phyloP scores from a whole-genome alignment of 2,888 invertebrate species.

The Cephus rjabovi region DNA sequence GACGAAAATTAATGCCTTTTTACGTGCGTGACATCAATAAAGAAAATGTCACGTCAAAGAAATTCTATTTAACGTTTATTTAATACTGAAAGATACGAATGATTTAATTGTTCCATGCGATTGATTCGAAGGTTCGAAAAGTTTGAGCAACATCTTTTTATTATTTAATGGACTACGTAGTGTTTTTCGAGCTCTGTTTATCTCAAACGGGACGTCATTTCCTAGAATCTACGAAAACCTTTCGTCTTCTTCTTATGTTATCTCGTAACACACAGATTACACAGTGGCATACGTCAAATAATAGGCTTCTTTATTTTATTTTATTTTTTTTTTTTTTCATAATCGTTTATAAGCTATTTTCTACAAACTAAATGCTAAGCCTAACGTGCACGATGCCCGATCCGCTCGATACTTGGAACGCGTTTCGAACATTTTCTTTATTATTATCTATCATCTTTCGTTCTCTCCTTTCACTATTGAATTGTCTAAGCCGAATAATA shows the following conservation, averaged over 20 bases:
- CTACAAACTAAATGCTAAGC: conserved; percentile 53
- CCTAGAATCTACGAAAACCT: conserved; percentile 20
- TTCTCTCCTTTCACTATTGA: conserved; percentile 1
- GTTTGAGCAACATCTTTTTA: not conserved
- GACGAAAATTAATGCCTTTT: not conserved
- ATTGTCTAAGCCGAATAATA: conserved; percentile 16
- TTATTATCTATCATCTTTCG: conserved; percentile 9
- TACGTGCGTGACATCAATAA: not conserved
- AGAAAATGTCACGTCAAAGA: not conserved
- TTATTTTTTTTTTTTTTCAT: conserved; percentile 16
- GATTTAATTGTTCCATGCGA: not conserved
- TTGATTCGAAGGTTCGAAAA: not conserved
- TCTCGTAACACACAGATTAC: conserved; percentile 54
- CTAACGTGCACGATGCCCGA: conserved; percentile 41
- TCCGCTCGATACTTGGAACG: conserved; percentile 29
- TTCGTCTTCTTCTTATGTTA: conserved; percentile 32
- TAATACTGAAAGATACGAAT: not conserved
- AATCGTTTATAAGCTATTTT: conserved; percentile 40
- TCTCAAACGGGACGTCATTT: conserved; percentile 21
- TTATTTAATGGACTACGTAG: not conserved
- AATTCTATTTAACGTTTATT: not conserved
- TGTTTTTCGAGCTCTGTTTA: conserved; percentile 13
- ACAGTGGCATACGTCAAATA: conserved; percentile 53
- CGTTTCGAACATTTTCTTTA: not conserved
- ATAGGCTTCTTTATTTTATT: conserved; percentile 49